phyloP scores from a whole-genome alignment of 2,888 invertebrate species.

The Gortyna flavago region DNA sequence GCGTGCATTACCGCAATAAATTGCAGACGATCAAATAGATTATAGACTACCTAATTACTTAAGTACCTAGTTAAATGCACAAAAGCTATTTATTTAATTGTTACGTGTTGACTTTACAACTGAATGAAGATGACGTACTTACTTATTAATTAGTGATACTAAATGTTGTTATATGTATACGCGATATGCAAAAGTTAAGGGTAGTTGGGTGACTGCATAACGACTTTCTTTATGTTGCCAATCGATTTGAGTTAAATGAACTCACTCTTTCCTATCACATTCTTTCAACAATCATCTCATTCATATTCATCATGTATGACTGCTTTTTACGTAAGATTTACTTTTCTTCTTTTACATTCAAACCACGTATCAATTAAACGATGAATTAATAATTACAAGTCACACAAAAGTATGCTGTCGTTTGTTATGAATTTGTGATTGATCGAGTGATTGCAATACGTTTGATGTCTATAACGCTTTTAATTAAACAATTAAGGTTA shows the following conservation, averaged over 20 bases:
- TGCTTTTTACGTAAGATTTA: slow-evolving; percentile 57
- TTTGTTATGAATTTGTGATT: slow-evolving; percentile 36
- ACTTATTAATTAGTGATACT: slow-evolving; percentile 56
- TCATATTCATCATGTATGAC: slow-evolving; percentile 49
- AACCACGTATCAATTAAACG: slow-evolving; percentile 34
- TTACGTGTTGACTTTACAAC: slow-evolving; percentile 43
- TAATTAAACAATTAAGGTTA: slow-evolving; percentile 73
- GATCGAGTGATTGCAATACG: slow-evolving; percentile 43
- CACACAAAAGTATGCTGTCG: slow-evolving; percentile 23
- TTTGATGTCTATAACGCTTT: slow-evolving; percentile 53
- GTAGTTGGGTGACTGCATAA: slow-evolving; percentile 50
- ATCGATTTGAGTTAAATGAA: slow-evolving; percentile 53
- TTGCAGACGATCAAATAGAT: slow-evolving; percentile 25
- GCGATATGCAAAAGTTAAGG: slow-evolving; percentile 57
- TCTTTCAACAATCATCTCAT: slow-evolving; percentile 59
- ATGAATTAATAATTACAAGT: slow-evolving; percentile 27
- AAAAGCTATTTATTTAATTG: slow-evolving; percentile 42
- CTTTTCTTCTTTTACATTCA: slow-evolving; percentile 47
- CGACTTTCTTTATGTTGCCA: slow-evolving; percentile 61
- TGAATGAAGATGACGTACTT: slow-evolving; percentile 62
- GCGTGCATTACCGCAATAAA: slow-evolving; percentile 28
- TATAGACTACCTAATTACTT: slow-evolving; percentile 63
- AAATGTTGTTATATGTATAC: slow-evolving; percentile 60
- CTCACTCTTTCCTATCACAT: slow-evolving; percentile 55
- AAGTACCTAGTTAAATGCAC: slow-evolving; percentile 35